These are phyloP conservation scores for Chymomyza fuscimana DNA, from an alignment of 2,888 invertebrate species.

Conservation along the genomic window DNA sequence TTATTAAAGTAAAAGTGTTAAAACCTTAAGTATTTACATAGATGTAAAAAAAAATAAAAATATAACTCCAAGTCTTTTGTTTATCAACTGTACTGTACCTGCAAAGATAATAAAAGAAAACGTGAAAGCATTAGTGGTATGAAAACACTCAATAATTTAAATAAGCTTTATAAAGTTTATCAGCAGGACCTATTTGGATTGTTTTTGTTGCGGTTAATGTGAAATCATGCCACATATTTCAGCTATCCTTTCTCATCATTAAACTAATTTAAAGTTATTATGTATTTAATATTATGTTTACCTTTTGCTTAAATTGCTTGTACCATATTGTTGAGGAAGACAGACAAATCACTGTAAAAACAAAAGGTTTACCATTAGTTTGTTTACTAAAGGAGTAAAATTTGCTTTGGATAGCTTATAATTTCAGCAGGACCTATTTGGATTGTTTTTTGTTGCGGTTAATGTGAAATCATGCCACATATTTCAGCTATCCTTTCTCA, in stretches of 20 bases:
- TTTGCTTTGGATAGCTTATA: neutral
- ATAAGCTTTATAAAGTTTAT: slow-evolving; percentile 12
- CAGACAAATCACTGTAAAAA: neutral
- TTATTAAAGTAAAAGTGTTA: neutral
- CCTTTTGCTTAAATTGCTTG: neutral
- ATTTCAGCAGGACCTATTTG: slow-evolving; percentile 63
- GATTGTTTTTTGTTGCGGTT: slow-evolving; percentile 56
- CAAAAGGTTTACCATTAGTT: neutral
- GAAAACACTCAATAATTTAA: neutral
- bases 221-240: slow-evolving; percentile 68
- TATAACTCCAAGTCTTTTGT: neutral
- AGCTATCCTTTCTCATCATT: slow-evolving; percentile 45
- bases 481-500: slow-evolving; percentile 57
- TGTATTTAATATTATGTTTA: neutral
- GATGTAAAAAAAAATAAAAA: neutral
- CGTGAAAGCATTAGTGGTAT: neutral
- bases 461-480: slow-evolving; percentile 57
- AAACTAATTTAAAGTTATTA: neutral
- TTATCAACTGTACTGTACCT: slow-evolving; percentile 40
- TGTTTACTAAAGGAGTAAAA: neutral
- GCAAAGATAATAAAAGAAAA: slow-evolving; percentile 5
- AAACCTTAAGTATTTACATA: neutral
- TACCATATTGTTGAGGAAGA: neutral
- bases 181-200: slow-evolving; percentile 76
- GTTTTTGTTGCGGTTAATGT: slow-evolving; percentile 73